Conservation (phyloP, 2,113 vertebrate species). For the Plecotus auritus region DNA sequence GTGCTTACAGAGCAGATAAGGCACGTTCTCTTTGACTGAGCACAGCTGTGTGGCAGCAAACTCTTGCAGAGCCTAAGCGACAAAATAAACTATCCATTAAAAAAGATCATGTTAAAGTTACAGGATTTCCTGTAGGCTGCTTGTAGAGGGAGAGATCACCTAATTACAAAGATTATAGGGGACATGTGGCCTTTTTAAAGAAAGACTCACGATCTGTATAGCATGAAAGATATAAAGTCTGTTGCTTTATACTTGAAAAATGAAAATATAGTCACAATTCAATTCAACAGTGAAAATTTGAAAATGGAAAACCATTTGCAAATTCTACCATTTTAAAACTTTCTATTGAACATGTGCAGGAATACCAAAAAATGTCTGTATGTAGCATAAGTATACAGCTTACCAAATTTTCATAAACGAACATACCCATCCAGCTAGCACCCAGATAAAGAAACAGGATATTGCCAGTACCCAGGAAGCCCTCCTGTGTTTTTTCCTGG, state of each 20-base stretch:
- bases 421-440: neutral
- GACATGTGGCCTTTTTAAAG: neutral
- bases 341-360: neutral
- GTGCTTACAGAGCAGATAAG: constrained; percentile 5
- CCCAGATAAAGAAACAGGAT: neutral
- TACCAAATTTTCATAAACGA: neutral
- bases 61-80: neutral
- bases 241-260: neutral
- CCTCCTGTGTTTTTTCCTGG: neutral
- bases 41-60: constrained; percentile 24
- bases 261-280: neutral
- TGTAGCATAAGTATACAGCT: neutral
- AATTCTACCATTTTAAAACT: neutral
- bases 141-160: neutral
- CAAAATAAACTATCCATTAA: neutral
- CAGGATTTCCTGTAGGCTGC: neutral
- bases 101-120: neutral
- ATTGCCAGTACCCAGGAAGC: neutral
- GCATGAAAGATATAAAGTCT: neutral
- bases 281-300: neutral
- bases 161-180: neutral
- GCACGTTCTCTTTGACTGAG: neutral
- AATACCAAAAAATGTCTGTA: neutral
- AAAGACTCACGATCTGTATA: neutral
- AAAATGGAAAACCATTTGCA: neutral